Conservation (phyloP, 2,888 invertebrate species). For the Sclerodermus sp. region DNA sequence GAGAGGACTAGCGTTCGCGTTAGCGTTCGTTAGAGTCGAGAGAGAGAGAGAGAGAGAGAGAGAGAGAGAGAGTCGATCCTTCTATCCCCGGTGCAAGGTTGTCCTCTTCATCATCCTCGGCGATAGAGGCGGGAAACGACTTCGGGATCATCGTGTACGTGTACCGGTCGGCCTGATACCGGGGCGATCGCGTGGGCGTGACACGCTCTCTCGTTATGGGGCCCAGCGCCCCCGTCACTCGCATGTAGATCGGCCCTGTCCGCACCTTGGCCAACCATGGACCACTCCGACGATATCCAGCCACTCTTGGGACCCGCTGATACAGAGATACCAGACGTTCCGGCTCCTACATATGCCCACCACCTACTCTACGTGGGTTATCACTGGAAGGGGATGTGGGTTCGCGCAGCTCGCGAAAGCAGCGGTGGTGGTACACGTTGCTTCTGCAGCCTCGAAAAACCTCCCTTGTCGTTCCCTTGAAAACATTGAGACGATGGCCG, state of each 20-base stretch:
- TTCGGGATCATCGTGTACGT: constrained; percentile 25
- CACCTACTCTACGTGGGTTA: constrained; percentile 19
- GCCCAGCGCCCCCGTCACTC: constrained; percentile 15
- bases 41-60: too few species aligned
- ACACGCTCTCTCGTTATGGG: constrained; percentile 35
- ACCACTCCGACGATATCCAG: constrained; percentile 16
- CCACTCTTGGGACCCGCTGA: constrained; percentile 3
- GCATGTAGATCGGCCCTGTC: constrained; percentile 31
- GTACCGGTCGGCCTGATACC: constrained; percentile 4
- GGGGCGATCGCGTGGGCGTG: constrained; percentile 28
- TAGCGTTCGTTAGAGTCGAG: constrained; percentile 35
- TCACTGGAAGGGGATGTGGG: too few species aligned
- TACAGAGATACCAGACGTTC: constrained; percentile 10
- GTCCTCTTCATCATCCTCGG: constrained; percentile 31
- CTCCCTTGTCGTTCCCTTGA: too few species aligned
- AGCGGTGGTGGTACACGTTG: too few species aligned
- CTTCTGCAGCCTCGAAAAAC: too few species aligned
- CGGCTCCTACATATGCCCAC: constrained; percentile 19
- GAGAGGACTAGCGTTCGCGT: too few species aligned
- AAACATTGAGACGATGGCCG: too few species aligned
- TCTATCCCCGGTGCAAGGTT: constrained; percentile 17
- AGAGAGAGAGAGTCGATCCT: too few species aligned
- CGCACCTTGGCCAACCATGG: constrained; percentile 20
- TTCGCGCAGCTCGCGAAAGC: too few species aligned
- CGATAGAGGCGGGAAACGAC: constrained; percentile 17